Conservation (phyloP, 1,140 invertebrate species). For the Anastrepha obliqua region DNA sequence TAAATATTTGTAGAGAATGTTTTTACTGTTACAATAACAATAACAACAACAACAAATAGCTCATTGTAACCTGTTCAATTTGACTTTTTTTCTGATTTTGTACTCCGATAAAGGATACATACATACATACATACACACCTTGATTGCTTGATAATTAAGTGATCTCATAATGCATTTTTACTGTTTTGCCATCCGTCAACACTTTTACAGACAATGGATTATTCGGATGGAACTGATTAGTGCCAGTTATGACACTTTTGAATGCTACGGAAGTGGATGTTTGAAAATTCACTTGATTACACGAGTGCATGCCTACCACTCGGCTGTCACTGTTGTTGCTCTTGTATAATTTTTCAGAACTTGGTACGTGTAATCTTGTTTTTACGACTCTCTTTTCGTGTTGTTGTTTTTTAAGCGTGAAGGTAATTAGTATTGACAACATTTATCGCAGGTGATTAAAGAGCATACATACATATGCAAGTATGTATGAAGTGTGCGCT, state of each 20-base stretch:
- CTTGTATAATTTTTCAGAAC: neutral
- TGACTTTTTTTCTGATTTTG: too few relatives aligned
- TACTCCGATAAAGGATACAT: too few relatives aligned
- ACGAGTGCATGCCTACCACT: too few relatives aligned
- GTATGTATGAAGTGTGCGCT: neutral
- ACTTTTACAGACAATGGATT: neutral
- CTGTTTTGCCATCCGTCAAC: neutral
- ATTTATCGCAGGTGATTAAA: constrained; percentile 10
- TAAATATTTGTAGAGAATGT: too few relatives aligned
- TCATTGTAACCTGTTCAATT: too few relatives aligned
- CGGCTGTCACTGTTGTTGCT: neutral
- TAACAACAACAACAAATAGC: too few relatives aligned
- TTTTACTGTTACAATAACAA: too few relatives aligned
- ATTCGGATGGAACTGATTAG: neutral
- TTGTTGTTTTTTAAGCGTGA: constrained; percentile 3
- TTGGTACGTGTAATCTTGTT: neutral
- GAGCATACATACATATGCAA: neutral
- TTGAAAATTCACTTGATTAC: neutral
- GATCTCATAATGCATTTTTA: constrained; percentile 18
- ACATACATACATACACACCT: neutral
- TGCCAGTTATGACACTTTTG: neutral
- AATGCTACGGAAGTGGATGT: neutral
- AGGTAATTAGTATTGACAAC: constrained; percentile 24
- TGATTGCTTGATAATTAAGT: constrained; percentile 21
- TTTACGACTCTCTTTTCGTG: neutral